Base-by-base conservation (phyloP, 1,140 invertebrate genomes). In the Temnothorax nylanderi region DNA sequence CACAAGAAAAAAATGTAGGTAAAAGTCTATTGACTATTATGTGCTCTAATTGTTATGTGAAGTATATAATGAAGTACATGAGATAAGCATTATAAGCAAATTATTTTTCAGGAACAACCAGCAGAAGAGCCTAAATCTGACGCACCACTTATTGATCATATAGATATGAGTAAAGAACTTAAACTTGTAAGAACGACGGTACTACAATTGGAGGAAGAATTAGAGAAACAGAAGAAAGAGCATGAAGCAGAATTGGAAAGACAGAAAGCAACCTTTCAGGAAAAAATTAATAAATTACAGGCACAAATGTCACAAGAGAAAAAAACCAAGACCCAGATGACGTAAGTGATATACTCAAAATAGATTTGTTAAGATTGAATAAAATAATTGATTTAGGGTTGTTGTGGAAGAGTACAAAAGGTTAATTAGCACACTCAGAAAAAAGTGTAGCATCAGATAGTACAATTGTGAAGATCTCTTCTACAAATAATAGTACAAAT, bases 351-450 rank as follows among this genome's bases (percentile, higher is more conserved):
- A 84, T 69, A 37, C 54, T 69, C 44, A 18, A 56, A 47, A 8
- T 51, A 34, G 3, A 47, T 78, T 0, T 32, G 7, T 51, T 47
- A 26, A 34, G 26, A 54, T 13, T 44, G 5, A 80, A 60, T 51
- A 18, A 13, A 75, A 26, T 71, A 10, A 37, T 72, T 8, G n/a
- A 6, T 75, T 60, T 85, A 97, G 96, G 78, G 94, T 96, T 85
- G 96, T 97, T 81, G 95, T 97, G 21, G 95, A 96, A 69, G 97
- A 97, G 89, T 97, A 97, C 93, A 97, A 97, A 89, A 96, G 96
- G 87, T 97, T 96, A 21, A 97, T 97, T 72, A 96, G 96, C 54
- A 37, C n/a, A n/a, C n/a, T n/a, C n/a, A n/a, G n/a, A n/a, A n/a
- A n/a, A n/a, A n/a, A n/a, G n/a, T n/a, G n/a, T n/a, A n/a, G n/a